Evolutionary conservation across 2,888 invertebrate genomes (phyloP), one percentile per base, ranked within the genome.

Genomic region (Geophilus truncorum): DNA sequence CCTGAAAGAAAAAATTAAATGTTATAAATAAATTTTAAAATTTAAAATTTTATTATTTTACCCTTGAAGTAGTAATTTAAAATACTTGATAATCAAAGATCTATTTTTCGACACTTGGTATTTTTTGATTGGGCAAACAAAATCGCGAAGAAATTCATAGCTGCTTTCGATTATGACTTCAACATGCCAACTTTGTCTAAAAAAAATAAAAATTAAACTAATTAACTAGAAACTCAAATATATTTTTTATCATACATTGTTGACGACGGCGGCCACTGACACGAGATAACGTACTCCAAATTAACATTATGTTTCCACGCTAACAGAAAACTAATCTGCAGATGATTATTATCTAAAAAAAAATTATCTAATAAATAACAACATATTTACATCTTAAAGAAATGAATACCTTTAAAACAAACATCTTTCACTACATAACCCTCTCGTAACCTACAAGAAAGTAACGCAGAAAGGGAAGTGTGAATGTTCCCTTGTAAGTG

Each of bases 71-170:
- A 91, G 89, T 82, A 90, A 88, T 91, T 92, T 90, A 86, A 92
- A 92, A 80, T 91, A 87, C 82, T 90, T 90, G 36, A 92, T 91
- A 82, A 62, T 28, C 25, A 25, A 28, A 28, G 12, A 10, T 28
- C 62, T 62, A 9, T 23, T 62, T 28, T 62, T 62, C 1, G 62
- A 62, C 7, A 18, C 15, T 77, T 77, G 77, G n/a, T 91, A 88
- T 83, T 91, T 91, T 84, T 91, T 91, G 82, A 90, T 89, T 62
- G 90, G 85, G 83, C 92, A 92, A 1, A 91, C 92, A 80, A 93
- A 90, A 85, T 93, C 93, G 84, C 93, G 92, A 34, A 93, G 87
- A 87, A 93, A 92, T 84, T 93, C 92, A 85, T 93, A 92, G 0
- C 91, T 90, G 34, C 92, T 92, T 83, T 87, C 87, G 32, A 87